Conservation (phyloP, 2,113 vertebrate genomes). For the Atlantisia rogersi region DNA sequence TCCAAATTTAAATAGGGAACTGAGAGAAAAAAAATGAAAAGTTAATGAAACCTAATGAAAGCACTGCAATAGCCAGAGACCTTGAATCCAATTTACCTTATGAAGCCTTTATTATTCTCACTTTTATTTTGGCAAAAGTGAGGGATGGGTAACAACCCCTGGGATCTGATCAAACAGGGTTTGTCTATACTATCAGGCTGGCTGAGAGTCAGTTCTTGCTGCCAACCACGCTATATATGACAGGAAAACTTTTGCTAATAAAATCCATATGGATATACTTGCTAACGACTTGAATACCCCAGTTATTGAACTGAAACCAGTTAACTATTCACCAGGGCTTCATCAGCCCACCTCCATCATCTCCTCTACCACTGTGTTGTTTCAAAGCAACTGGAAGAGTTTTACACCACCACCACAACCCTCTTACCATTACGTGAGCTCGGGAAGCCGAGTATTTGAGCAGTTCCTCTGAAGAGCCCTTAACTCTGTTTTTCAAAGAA, state of each 20-base stretch:
- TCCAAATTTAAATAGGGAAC: background rate
- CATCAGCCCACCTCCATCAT: conserved; percentile 6
- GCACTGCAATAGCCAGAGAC: background rate
- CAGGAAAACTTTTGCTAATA: conserved; percentile 47
- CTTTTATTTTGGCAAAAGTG: background rate
- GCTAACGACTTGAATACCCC: conserved; percentile 25
- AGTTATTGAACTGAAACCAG: conserved; percentile 47
- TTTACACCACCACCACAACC: background rate
- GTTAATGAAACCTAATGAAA: background rate
- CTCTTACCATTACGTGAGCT: background rate
- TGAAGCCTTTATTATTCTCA: background rate
- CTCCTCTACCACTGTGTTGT: background rate
- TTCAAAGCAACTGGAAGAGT: conserved; percentile 46
- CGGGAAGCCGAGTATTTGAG: background rate
- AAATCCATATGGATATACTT: conserved; percentile 37
- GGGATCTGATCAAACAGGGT: background rate
- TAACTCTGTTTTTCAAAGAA: conserved; percentile 50
- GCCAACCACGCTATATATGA: background rate
- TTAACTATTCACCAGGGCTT: conserved; percentile 47
- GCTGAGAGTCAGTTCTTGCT: background rate
- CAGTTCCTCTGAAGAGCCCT: conserved; percentile 46
- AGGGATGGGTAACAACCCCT: background rate
- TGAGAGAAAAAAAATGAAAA: background rate
- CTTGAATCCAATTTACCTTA: background rate
- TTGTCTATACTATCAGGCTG: background rate